A percentile compares a stretch with the other conserved stretches of the same genome.
Evolutionary conservation across 2,888 invertebrate species (phyloP).

Genomic region (Drosophila barbarae): DNA sequence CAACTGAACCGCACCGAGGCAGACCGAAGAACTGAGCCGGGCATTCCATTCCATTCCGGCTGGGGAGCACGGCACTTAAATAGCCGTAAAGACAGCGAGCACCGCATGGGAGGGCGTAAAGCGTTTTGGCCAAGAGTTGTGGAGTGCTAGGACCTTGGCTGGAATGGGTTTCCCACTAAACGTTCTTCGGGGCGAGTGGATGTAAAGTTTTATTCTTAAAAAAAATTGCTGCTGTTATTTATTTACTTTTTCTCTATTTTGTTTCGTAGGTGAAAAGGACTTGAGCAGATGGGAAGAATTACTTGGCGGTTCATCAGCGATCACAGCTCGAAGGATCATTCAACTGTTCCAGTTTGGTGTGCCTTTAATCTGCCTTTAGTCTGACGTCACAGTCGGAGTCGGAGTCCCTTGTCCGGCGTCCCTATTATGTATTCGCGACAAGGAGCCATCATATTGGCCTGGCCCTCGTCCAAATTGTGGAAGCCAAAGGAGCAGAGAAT

Average conservation of each 20-base stretch:
- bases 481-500: not conserved
- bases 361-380: not conserved
- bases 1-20: constrained; percentile 6
- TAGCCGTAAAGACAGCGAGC: constrained; percentile 23
- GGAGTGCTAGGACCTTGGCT: constrained; percentile 14
- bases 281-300: too few species aligned
- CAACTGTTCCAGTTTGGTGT: not conserved
- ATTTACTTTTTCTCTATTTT: not conserved
- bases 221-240: not conserved
- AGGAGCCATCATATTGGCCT: constrained; percentile 37
- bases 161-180: constrained; percentile 4
- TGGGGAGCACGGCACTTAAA: constrained; percentile 33
- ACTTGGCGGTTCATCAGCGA: too few species aligned
- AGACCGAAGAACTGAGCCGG: constrained; percentile 2
- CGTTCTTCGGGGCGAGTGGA: not conserved
- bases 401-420: not conserved
- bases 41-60: constrained; percentile 16
- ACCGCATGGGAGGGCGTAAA: constrained; percentile 9
- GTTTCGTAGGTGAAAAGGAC: not conserved
- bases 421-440: constrained; percentile 46
- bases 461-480: constrained; percentile 30
- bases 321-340: not conserved
- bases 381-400: not conserved
- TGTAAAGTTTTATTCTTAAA: not conserved
- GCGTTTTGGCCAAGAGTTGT: constrained; percentile 23